phyloP scores from a whole-genome alignment of 2,113 vertebrate species.

The Nasalis larvatus region DNA sequence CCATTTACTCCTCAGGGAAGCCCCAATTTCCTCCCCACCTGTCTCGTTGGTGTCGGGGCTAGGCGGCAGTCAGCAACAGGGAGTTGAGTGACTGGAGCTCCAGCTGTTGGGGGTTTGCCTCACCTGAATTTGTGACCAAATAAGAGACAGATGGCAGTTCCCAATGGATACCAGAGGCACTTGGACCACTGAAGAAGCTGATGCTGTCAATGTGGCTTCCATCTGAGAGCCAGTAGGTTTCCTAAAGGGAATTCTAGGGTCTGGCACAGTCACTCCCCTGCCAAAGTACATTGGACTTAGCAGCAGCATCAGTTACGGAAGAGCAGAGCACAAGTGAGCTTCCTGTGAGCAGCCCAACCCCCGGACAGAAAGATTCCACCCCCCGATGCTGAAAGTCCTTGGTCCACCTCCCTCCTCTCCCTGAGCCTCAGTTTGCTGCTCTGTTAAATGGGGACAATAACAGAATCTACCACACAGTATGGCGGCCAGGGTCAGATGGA shows the following conservation, averaged over 20 bases:
- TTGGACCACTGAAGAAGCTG: neutral
- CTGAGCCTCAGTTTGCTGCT: neutral
- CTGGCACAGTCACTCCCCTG: neutral
- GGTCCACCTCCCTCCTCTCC: neutral
- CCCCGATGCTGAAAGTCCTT: neutral
- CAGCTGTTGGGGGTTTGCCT: neutral
- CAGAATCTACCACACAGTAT: neutral
- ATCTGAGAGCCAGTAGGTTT: neutral
- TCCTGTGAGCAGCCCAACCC: neutral
- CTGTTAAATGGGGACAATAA: neutral
- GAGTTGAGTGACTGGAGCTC: neutral
- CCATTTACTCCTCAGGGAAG: neutral
- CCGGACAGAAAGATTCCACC: neutral
- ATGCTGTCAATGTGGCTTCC: accelerated
- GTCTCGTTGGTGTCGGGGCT: accelerated
- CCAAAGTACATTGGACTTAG: neutral
- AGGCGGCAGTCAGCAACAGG: neutral
- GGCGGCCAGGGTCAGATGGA: neutral
- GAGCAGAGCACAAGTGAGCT: neutral
- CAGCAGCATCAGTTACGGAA: neutral
- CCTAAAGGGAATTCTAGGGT: neutral
- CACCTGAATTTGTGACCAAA: neutral
- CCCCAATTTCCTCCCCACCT: neutral
- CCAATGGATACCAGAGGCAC: neutral
- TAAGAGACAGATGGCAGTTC: neutral